Evolutionary conservation across 2,113 vertebrate genomes (phyloP).

Genomic region (Monopterus albus): DNA sequence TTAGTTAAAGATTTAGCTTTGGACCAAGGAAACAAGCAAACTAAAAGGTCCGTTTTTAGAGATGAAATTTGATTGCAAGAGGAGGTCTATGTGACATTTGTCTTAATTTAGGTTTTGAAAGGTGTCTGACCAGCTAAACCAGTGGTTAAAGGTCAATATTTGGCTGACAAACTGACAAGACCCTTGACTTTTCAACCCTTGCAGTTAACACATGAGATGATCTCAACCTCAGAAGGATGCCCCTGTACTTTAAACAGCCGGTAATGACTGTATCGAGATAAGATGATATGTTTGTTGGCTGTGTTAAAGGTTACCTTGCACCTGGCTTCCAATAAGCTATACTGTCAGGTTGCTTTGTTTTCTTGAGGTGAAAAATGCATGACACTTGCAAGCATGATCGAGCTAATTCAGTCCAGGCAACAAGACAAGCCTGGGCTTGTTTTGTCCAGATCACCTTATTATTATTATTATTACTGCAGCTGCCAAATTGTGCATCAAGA

Average conservation of each 20-base stretch:
- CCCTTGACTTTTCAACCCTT: slow-evolving; percentile 25
- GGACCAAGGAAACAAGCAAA: background rate
- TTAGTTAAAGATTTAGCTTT: background rate
- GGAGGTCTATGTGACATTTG: background rate
- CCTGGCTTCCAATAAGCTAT: slow-evolving; percentile 39
- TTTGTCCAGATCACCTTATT: slow-evolving; percentile 41
- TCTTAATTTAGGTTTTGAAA: background rate
- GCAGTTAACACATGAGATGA: slow-evolving; percentile 7
- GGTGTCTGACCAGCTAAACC: slow-evolving; percentile 9
- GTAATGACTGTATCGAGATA: slow-evolving; percentile 59
- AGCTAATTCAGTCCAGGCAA: slow-evolving; percentile 40
- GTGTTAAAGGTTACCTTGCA: slow-evolving; percentile 57
- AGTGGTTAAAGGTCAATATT: slow-evolving; percentile 36
- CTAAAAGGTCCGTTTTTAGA: background rate
- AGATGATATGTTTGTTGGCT: slow-evolving; percentile 50
- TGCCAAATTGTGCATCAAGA: slow-evolving; percentile 16
- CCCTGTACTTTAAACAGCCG: slow-evolving; percentile 62
- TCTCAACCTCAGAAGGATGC: slow-evolving; percentile 4
- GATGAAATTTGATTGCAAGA: background rate
- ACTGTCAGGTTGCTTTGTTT: slow-evolving; percentile 26
- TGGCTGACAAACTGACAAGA: slow-evolving; percentile 18
- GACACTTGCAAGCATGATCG: slow-evolving; percentile 47
- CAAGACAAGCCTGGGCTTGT: slow-evolving; percentile 67
- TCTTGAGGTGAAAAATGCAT: slow-evolving; percentile 55
- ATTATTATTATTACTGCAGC: slow-evolving; percentile 13